phyloP scores from a whole-genome alignment of 1,140 invertebrate species.

The Oryctes rhinoceros region DNA sequence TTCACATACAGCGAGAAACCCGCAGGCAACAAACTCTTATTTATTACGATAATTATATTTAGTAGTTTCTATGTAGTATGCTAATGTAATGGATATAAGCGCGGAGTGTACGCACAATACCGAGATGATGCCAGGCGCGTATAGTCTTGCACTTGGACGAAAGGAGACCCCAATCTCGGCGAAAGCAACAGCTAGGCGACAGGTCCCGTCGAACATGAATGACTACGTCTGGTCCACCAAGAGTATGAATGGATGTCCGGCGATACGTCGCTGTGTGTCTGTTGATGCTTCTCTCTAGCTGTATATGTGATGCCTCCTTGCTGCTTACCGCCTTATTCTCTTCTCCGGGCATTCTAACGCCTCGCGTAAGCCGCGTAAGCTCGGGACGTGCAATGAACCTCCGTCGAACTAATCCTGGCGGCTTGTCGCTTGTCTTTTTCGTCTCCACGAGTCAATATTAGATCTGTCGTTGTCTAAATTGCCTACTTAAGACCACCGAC shows the following conservation, averaged over 20 bases:
- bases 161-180: neutral
- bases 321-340: conserved; percentile 12
- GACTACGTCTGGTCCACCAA: conserved; percentile 24
- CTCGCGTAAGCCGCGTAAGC: conserved; percentile 25
- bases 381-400: conserved; percentile 28
- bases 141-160: conserved; percentile 14
- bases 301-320: neutral
- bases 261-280: conserved; percentile 7
- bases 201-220: conserved; percentile 35
- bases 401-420: conserved; percentile 25
- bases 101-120: neutral
- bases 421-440: conserved; percentile 33
- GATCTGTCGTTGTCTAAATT: conserved; percentile 34
- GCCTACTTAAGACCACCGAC: conserved; percentile 35
- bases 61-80: conserved; percentile 8
- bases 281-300: neutral
- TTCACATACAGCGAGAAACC: neutral
- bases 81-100: conserved; percentile 25
- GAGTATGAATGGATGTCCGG: conserved; percentile 26
- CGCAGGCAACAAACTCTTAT: conserved; percentile 10
- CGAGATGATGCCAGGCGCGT: neutral
- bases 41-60: conserved; percentile 32
- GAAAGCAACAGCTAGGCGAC: conserved; percentile 25
- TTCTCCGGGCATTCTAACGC: conserved; percentile 21
- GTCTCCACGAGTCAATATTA: conserved; percentile 5